Conservation (phyloP, 2,797 vertebrate genomes). For the Petrocephalus sullivani region DNA sequence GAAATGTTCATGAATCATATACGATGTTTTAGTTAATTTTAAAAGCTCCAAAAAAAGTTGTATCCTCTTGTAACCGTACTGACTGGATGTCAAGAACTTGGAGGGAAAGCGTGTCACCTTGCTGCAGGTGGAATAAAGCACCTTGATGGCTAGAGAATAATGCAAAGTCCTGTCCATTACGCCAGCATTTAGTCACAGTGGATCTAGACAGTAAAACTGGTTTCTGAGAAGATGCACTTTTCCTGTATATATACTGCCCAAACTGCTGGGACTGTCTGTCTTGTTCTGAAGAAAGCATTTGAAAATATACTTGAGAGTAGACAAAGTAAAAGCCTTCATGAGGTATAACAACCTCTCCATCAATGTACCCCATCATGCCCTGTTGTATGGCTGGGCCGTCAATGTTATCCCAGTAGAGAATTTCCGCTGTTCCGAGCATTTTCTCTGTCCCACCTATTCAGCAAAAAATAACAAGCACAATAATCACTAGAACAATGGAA, state of each 20-base stretch:
- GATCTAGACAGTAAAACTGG: slow-evolving; percentile 31
- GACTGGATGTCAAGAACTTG: slow-evolving; percentile 30
- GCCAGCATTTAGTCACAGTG: slow-evolving; percentile 3
- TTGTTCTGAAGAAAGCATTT: not conserved
- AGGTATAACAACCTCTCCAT: slow-evolving; percentile 37
- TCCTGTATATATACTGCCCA: slow-evolving; percentile 40
- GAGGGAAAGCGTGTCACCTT: slow-evolving; percentile 32
- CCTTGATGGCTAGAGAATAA: slow-evolving; percentile 42
- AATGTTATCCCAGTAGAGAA: slow-evolving; percentile 40
- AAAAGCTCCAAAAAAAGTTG: slow-evolving; percentile 43
- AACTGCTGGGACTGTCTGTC: slow-evolving; percentile 14
- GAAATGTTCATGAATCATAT: not conserved
- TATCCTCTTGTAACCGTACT: slow-evolving; percentile 32
- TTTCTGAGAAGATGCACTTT: slow-evolving; percentile 12
- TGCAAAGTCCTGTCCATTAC: not conserved
- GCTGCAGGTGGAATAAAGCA: slow-evolving; percentile 36
- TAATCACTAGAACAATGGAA: not conserved
- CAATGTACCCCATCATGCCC: slow-evolving; percentile 36
- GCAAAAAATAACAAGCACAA: not conserved
- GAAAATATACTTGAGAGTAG: slow-evolving; percentile 42
- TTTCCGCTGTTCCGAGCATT: not conserved
- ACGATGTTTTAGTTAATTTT: slow-evolving; percentile 32
- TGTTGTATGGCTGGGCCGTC: slow-evolving; percentile 32
- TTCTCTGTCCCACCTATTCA: slow-evolving; percentile 20
- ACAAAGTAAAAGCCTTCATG: slow-evolving; percentile 43